Evolutionary conservation across 2,797 vertebrate genomes (phyloP).

Genomic region (Lycodopsis pacificus): DNA sequence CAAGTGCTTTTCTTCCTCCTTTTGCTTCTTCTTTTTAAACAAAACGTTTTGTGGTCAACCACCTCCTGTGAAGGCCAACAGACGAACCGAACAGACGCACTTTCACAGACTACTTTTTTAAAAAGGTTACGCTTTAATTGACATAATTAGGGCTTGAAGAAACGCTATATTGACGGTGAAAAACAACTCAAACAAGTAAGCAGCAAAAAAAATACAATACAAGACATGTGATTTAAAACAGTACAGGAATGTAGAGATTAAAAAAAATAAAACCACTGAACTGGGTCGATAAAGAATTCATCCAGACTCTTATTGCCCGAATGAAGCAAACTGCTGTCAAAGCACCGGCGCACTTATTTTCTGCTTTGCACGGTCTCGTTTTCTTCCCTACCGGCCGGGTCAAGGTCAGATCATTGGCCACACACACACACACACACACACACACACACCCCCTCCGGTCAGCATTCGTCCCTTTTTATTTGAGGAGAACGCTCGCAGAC

Average conservation of each 20-base stretch:
- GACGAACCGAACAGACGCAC: background rate
- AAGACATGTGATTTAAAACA: background rate
- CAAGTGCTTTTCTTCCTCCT: conserved; percentile 23
- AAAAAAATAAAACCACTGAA: background rate
- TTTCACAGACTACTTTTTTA: background rate
- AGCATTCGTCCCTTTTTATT: conserved; percentile 54
- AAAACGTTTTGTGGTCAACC: conserved; percentile 2
- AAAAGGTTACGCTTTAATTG: background rate
- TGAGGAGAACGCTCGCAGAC: conserved; percentile 36
- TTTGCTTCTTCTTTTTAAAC: conserved; percentile 1
- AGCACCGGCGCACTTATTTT: background rate
- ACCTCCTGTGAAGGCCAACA: background rate
- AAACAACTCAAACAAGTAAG: background rate
- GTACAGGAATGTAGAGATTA: background rate
- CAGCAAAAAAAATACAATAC: background rate
- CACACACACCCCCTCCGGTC: conserved; percentile 17
- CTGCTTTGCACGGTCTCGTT: background rate
- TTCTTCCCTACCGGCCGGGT: conserved; percentile 30
- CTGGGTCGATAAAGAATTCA: background rate
- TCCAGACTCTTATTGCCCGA: background rate
- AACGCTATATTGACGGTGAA: background rate
- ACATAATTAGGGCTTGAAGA: background rate
- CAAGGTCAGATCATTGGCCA: conserved; percentile 57
- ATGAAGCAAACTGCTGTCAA: conserved; percentile 10
- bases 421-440: background rate